Percentiles rank a stretch among this genome's conserved stretches.
Evolutionary conservation across 1,140 invertebrate genomes (phyloP).

Genomic region (Brachionus plicatilis): DNA sequence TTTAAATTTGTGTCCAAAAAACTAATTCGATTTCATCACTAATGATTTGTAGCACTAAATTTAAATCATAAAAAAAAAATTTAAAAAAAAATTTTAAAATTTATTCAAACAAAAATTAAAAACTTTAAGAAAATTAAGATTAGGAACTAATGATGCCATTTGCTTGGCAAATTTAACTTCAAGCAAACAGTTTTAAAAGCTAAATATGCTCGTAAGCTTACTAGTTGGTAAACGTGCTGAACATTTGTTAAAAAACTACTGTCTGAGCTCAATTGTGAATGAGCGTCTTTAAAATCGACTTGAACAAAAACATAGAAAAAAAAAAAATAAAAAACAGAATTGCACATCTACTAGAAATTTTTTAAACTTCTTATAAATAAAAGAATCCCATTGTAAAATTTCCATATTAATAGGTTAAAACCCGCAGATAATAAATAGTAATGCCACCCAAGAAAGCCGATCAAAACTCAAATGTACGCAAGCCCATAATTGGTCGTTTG

Average conservation of each 20-base stretch:
- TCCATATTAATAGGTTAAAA: neutral
- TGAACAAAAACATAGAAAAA: neutral
- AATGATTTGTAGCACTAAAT: too few species aligned
- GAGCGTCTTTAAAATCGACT: neutral
- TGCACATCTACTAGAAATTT: neutral
- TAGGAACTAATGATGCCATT: neutral
- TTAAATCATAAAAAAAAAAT: too few species aligned
- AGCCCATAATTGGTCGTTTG: slow-evolving; percentile 79
- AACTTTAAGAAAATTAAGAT: too few species aligned
- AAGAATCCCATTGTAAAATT: neutral
- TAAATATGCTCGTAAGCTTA: neutral
- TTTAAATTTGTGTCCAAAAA: too few species aligned
- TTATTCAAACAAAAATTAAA: too few species aligned
- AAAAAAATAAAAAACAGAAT: neutral
- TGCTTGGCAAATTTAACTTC: neutral
- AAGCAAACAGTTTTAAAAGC: neutral
- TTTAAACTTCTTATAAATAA: neutral
- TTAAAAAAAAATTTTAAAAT: too few species aligned
- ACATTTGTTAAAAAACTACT: slow-evolving; percentile 25
- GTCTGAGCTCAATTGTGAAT: neutral
- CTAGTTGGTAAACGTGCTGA: neutral
- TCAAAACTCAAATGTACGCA: neutral
- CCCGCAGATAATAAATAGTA: neutral
- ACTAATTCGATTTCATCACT: too few species aligned
- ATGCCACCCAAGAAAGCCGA: slow-evolving; percentile 40